Percentiles rank a stretch among this genome's conserved stretches.
phyloP scores from a whole-genome alignment of 2,797 vertebrate species.

The Sebastes vulpes region DNA sequence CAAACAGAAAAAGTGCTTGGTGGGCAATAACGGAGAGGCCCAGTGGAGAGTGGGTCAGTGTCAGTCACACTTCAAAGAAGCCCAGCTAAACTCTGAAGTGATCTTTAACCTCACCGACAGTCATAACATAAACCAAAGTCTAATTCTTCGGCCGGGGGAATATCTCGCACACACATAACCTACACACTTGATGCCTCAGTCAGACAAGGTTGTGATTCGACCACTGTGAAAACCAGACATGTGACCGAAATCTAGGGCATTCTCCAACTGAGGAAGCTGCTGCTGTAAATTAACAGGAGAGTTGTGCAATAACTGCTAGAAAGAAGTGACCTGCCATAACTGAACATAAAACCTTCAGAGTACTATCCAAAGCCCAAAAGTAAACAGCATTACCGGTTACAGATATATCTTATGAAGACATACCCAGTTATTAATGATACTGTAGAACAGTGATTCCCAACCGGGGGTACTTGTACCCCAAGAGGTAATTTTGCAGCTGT shows the following conservation, averaged over 20 bases:
- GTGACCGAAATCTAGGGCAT: conserved; percentile 19
- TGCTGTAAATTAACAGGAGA: conserved; percentile 33
- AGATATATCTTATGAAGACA: neutral
- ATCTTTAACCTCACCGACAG: conserved; percentile 60
- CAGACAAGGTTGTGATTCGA: neutral
- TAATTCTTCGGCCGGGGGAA: conserved; percentile 23
- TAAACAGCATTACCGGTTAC: neutral
- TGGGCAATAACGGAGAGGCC: conserved; percentile 18
- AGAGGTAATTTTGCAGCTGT: neutral
- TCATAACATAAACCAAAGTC: conserved; percentile 62
- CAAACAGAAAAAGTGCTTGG: conserved; percentile 35
- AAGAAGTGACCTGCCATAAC: neutral
- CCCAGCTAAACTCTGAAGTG: conserved; percentile 54
- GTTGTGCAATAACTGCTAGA: conserved; percentile 1
- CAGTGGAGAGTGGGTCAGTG: neutral
- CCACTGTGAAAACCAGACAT: conserved; percentile 28
- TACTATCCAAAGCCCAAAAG: neutral
- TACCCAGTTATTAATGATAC: neutral
- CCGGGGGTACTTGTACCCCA: no score
- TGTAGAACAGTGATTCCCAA: no score
- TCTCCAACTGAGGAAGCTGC: conserved; percentile 22
- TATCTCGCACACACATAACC: conserved; percentile 16
- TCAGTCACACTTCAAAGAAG: conserved; percentile 51
- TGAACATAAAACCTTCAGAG: conserved; percentile 24
- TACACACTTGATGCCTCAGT: neutral